Percentiles rank a stretch among this genome's conserved stretches.
phyloP scores from a whole-genome alignment of 2,888 invertebrate species.

The Tolmerus cingulatus region DNA sequence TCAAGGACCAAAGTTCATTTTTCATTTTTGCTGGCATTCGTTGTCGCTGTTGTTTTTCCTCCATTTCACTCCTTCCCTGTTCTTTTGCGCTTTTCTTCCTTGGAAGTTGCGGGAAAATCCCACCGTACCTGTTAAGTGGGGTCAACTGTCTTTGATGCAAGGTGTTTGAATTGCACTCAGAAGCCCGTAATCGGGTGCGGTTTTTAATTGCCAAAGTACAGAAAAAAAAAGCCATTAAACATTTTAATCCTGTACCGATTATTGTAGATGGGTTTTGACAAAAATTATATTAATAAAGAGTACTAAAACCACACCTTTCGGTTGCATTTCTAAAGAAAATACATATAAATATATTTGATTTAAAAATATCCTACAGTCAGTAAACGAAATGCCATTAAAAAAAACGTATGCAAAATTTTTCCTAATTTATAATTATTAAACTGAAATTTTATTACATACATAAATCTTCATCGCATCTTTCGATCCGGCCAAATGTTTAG shows the following conservation, averaged over 20 bases:
- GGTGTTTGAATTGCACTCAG: conserved; percentile 25
- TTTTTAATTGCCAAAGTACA: neutral
- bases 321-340: no score
- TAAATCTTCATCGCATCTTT: no score
- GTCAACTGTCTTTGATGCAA: neutral
- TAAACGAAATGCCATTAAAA: no score
- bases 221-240: neutral
- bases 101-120: neutral
- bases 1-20: conserved; percentile 3
- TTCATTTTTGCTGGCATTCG: neutral
- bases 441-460: no score
- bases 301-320: no score
- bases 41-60: neutral
- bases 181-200: neutral
- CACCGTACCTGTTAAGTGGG: neutral
- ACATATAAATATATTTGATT: no score
- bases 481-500: no score
- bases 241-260: neutral
- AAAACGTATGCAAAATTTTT: no score
- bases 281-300: neutral
- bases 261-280: neutral
- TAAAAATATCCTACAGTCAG: no score
- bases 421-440: no score
- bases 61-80: neutral
- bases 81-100: neutral